Percentiles rank a stretch among this genome's conserved stretches.
These are phyloP conservation scores for Phalera bucephala DNA, from an alignment of 2,888 invertebrate genomes.

Conservation along the genomic window DNA sequence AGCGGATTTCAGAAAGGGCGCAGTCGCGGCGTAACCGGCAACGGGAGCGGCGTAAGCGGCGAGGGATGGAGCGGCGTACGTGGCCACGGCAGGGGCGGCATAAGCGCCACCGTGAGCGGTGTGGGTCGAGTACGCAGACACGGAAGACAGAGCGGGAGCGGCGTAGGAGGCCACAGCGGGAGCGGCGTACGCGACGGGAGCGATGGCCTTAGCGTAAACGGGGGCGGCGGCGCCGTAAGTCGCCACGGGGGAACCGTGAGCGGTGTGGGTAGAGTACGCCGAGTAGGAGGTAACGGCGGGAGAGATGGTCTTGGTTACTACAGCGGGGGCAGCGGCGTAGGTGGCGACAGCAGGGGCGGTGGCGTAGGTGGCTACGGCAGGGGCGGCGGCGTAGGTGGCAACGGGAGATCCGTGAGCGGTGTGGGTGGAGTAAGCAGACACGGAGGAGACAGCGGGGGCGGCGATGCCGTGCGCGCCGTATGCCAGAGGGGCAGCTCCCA, in stretches of 20 bases:
- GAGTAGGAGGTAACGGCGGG: constrained; percentile 69
- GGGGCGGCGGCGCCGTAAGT: constrained; percentile 39
- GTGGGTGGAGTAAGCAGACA: constrained; percentile 56
- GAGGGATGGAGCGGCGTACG: constrained; percentile 47
- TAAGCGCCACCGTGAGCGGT: constrained; percentile 46
- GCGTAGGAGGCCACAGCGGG: constrained; percentile 47
- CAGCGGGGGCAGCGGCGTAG: constrained; percentile 19
- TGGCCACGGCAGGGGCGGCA: constrained; percentile 40
- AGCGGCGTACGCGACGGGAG: constrained; percentile 62
- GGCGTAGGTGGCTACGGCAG: too few species aligned
- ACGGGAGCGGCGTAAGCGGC: constrained; percentile 6
- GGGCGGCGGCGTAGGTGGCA: constrained; percentile 3
- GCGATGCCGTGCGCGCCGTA: constrained; percentile 71
- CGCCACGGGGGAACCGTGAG: constrained; percentile 41
- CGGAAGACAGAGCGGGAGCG: constrained; percentile 48
- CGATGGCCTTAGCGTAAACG: constrained; percentile 45
- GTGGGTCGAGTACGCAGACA: constrained; percentile 51
- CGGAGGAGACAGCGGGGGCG: constrained; percentile 51
- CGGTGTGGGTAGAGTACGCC: constrained; percentile 52
- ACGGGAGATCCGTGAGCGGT: constrained; percentile 40
- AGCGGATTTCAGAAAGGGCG: constrained; percentile 34
- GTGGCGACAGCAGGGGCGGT: constrained; percentile 41
- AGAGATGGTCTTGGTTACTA: too few species aligned
- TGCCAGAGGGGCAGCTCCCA: constrained; percentile 69
- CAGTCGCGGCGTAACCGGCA: constrained; percentile 49